Conservation (phyloP, 30 jellyfish, hydroid and myxozoan species). For the Sanderia malayensis region DNA sequence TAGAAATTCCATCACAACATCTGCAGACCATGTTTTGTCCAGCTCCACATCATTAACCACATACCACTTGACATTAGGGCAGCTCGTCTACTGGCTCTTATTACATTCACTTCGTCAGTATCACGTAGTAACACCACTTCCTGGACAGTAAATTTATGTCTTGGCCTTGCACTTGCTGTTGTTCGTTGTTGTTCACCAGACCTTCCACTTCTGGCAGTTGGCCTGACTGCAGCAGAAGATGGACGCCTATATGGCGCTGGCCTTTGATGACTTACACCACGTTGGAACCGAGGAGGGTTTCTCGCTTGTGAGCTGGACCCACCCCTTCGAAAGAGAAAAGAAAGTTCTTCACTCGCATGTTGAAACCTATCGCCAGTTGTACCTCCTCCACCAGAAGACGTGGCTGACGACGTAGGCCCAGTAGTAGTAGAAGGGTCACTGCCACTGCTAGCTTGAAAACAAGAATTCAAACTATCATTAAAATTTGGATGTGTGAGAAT, state of each 20-base stretch:
- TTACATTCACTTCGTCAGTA: not conserved
- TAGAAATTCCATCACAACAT: not conserved
- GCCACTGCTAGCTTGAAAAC: not conserved
- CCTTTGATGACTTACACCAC: not conserved
- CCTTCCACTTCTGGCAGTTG: too few species aligned
- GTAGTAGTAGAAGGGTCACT: not conserved
- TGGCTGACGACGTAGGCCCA: not conserved
- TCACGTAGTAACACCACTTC: not conserved
- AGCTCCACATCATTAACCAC: not conserved
- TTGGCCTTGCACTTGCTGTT: not conserved
- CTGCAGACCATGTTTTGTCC: not conserved
- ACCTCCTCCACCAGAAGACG: not conserved
- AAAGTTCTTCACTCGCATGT: not conserved
- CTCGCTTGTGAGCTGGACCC: not conserved
- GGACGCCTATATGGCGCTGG: not conserved
- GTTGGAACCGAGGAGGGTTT: not conserved
- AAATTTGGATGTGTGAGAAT: not conserved
- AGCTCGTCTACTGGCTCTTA: not conserved
- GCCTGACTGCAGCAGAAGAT: not conserved
- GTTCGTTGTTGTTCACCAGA: too few species aligned
- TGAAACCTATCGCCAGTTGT: too few species aligned
- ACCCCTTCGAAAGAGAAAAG: not conserved
- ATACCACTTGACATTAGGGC: not conserved
- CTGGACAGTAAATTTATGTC: not conserved
- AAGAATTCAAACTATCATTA: not conserved